phyloP scores from a whole-genome alignment of 2,797 vertebrate species.

The Decapterus maruadsi region DNA sequence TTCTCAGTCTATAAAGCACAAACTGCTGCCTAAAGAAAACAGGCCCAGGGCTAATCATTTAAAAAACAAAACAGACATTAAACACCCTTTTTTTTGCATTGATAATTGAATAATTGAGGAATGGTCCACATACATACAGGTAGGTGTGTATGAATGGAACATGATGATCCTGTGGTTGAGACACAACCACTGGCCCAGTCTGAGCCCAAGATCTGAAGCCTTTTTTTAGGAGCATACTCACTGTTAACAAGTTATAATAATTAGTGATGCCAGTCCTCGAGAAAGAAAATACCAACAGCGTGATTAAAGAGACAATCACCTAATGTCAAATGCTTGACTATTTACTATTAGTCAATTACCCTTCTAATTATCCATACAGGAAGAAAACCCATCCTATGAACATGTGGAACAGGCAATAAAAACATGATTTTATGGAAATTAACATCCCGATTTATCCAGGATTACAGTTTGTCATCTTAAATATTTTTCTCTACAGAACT shows the following conservation, averaged over 20 bases:
- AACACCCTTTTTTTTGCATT: background rate
- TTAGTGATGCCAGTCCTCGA: background rate
- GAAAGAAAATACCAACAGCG: background rate
- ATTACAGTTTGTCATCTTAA: constrained; percentile 2
- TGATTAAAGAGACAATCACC: background rate
- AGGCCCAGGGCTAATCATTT: constrained; percentile 43
- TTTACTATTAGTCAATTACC: background rate
- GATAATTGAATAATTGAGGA: background rate
- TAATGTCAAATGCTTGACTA: background rate
- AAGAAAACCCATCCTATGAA: background rate
- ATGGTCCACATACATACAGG: too few relatives aligned
- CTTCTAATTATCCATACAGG: background rate
- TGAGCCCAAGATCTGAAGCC: background rate
- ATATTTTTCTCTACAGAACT: constrained; percentile 27
- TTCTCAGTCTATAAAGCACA: constrained; percentile 50
- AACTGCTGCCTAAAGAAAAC: constrained; percentile 45
- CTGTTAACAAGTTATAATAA: background rate
- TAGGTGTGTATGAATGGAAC: constrained; percentile 17
- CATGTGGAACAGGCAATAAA: background rate
- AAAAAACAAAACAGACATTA: constrained; percentile 8
- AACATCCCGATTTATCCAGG: constrained; percentile 2
- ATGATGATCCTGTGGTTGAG: background rate
- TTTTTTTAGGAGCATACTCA: too few relatives aligned
- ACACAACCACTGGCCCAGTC: background rate
- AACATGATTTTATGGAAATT: background rate